phyloP scores from a whole-genome alignment of 2,113 vertebrate species.

The Mesembrinibis cayennensis region DNA sequence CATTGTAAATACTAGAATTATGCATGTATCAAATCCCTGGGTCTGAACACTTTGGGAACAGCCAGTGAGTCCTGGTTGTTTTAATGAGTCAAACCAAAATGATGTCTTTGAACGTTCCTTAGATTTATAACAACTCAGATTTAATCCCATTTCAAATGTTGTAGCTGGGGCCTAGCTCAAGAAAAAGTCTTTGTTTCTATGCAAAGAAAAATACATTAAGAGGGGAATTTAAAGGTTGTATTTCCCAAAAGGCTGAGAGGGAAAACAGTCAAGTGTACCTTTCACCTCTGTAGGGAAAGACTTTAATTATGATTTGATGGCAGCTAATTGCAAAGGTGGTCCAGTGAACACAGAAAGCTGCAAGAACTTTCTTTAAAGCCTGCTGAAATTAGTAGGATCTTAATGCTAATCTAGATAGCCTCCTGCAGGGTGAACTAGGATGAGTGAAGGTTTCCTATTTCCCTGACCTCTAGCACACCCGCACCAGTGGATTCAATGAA shows the following conservation, averaged over 20 bases:
- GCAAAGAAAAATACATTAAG: conserved; percentile 3
- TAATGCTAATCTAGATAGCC: neutral
- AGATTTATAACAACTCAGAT: neutral
- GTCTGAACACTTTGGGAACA: conserved; percentile 28
- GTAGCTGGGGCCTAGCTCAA: neutral
- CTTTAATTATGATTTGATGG: neutral
- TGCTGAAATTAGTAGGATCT: neutral
- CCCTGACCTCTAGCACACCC: neutral
- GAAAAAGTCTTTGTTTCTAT: conserved; percentile 21
- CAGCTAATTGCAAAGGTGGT: neutral
- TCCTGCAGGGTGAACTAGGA: neutral
- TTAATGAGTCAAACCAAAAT: conserved; percentile 22
- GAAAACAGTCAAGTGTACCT: neutral
- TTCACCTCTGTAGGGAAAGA: neutral
- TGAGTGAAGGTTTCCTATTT: neutral
- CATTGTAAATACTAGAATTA: conserved; percentile 39
- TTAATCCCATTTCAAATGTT: conserved; percentile 23
- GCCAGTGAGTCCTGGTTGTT: neutral
- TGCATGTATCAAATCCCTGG: conserved; percentile 34
- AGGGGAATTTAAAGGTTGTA: neutral
- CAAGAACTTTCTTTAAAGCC: neutral
- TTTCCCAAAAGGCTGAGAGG: conserved; percentile 1
- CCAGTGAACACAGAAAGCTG: neutral
- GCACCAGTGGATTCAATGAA: neutral
- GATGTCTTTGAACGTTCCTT: neutral